Base-by-base conservation (phyloP, 2,888 invertebrate species). In the Dynastes grantii region DNA sequence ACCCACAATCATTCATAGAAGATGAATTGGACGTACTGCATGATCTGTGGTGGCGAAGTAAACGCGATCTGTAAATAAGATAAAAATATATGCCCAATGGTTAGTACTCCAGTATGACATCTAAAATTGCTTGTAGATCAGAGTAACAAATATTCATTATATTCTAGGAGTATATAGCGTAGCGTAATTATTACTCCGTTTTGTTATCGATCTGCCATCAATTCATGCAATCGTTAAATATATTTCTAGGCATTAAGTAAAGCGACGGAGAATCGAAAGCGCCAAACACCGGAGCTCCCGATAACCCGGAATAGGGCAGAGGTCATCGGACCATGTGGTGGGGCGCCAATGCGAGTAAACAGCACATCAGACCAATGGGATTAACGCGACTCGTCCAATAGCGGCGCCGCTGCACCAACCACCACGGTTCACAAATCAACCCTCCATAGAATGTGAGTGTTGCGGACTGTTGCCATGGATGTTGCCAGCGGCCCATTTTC, bases 381-480 rank as follows among this genome's bases (percentile, higher is more conserved):
- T 87, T 87, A 87, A 83, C 83, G 85, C 83, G 81, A 83, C 82
- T 83, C 85, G 83, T 82, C 87, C 87, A 85, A 85, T 85, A 83
- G 86, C 84, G 80, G 75, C 79, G 83, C 83, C 84, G 84, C 85
- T 82, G 81, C 80, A 78, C 83, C 86, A 86, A 83, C 86, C 85
- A 84, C 86, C 86, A 86, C 87, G 84, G 85, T 85, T 84, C 85
- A 84, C 84, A 85, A 83, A 85, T 85, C 85, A 85, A 85, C 83
- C 82, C 82, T 77, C 81, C 81, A 78, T 81, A 82, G 82, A 81
- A 79, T 81, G 82, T 81, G 82, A 82, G 81, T 68, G 70, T 61
- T 40, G 16, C 67, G 79, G 63, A 63, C 76, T 67, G 76, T 70
- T 76, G 76, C 76, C 76, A 70, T 63, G 70, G 77, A 70, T 22